phyloP scores from a whole-genome alignment of 2,113 vertebrate species.

The Hippocampus comes region DNA sequence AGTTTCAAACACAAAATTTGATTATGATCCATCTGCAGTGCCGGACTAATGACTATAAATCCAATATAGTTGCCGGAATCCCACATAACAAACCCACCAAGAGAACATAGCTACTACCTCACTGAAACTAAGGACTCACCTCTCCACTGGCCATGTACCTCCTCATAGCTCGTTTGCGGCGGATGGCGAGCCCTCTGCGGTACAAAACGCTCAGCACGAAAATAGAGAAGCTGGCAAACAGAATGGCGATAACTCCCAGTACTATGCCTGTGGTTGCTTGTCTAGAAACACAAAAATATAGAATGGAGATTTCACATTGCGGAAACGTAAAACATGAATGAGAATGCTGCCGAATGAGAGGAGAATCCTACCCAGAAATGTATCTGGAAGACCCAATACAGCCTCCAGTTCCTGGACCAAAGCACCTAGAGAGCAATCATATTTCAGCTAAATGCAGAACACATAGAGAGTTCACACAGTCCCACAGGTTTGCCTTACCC shows the following conservation, averaged over 20 bases:
- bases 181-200: constrained; percentile 84
- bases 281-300: constrained; percentile 51
- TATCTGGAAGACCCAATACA: constrained; percentile 61
- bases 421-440: constrained; percentile 68
- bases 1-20: background rate
- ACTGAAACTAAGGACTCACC: constrained; percentile 56
- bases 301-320: background rate
- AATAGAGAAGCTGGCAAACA: constrained; percentile 70
- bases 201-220: constrained; percentile 80
- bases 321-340: background rate
- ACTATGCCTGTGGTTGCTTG: constrained; percentile 76
- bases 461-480: background rate
- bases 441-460: constrained; percentile 7
- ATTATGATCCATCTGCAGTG: background rate
- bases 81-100: background rate
- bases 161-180: constrained; percentile 88
- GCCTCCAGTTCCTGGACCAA: constrained; percentile 72
- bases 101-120: background rate
- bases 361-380: constrained; percentile 47
- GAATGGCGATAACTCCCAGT: constrained; percentile 72
- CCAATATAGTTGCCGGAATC: background rate
- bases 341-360: constrained; percentile 1
- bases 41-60: background rate
- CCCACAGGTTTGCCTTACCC: constrained; percentile 66
- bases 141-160: constrained; percentile 88